Evolutionary conservation across 2,888 invertebrate species (phyloP).

Genomic region (Caenorhabditis drosophilae): DNA sequence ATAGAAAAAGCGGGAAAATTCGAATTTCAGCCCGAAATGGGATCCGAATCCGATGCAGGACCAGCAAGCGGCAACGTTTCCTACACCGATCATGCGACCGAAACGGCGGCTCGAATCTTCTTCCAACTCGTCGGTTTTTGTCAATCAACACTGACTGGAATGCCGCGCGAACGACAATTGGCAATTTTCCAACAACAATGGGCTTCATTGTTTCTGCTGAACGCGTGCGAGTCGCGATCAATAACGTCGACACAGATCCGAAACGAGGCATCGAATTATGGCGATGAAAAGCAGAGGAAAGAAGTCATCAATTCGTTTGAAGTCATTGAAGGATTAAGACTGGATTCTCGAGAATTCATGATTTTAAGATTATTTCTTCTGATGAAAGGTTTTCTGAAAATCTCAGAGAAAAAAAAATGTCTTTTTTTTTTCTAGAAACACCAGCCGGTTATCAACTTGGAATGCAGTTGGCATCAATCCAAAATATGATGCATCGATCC

Average conservation of each 20-base stretch:
- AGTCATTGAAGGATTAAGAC: constrained; percentile 39
- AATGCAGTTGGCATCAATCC: constrained; percentile 54
- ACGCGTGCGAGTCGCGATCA: constrained; percentile 20
- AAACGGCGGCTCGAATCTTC: constrained; percentile 44
- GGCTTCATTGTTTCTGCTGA: constrained; percentile 35
- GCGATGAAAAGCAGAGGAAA: constrained; percentile 12
- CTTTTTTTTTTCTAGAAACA: constrained; percentile 31
- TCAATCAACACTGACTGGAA: constrained; percentile 33
- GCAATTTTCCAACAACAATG: constrained; percentile 39
- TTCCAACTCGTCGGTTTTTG: constrained; percentile 41
- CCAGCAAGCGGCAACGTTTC: neutral
- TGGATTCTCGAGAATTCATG: constrained; percentile 49
- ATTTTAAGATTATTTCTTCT: constrained; percentile 47
- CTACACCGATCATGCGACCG: constrained; percentile 15
- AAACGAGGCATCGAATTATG: neutral
- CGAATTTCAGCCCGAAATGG: constrained; percentile 37
- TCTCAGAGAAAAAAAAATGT: too few relatives aligned
- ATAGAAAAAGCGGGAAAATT: too few relatives aligned
- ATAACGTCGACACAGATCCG: constrained; percentile 33
- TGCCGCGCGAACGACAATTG: constrained; percentile 31
- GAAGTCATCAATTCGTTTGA: constrained; percentile 35
- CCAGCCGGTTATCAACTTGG: constrained; percentile 33
- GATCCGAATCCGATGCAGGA: constrained; percentile 30
- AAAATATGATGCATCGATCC: constrained; percentile 40
- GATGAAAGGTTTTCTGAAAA: constrained; percentile 39